Percentiles rank a stretch among this genome's conserved stretches.
Evolutionary conservation across 2,888 invertebrate genomes (phyloP).

Genomic region (Drosophila paracracens): DNA sequence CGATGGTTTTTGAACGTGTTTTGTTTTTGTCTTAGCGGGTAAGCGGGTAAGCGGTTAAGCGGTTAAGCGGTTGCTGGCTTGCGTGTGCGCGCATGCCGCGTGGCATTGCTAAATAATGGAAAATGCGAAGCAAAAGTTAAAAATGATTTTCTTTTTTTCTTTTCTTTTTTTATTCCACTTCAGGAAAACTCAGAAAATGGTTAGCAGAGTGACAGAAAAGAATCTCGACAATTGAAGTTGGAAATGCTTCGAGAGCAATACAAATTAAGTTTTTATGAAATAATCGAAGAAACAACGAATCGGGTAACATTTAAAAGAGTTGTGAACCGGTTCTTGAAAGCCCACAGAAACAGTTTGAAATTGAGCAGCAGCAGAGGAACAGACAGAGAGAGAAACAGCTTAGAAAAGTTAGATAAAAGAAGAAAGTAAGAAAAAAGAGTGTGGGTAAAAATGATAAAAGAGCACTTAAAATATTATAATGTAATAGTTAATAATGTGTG

Average conservation of each 20-base stretch:
- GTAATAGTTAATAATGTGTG: neutral
- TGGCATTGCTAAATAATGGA: slow-evolving; percentile 72
- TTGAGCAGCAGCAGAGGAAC: neutral
- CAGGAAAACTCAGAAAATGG: neutral
- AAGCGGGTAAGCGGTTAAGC: slow-evolving; percentile 68
- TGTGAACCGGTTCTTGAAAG: neutral
- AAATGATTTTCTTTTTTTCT: slow-evolving; percentile 21
- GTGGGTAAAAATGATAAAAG: neutral
- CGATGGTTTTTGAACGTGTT: slow-evolving; percentile 16
- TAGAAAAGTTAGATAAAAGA: too few species aligned
- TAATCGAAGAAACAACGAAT: neutral
- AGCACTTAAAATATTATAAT: neutral
- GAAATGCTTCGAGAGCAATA: neutral
- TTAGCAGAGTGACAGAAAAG: neutral
- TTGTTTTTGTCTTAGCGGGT: slow-evolving; percentile 18
- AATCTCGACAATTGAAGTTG: neutral
- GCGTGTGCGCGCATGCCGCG: slow-evolving; percentile 68
- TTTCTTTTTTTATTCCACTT: neutral
- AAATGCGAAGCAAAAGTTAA: slow-evolving; percentile 71
- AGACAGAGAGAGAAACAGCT: neutral
- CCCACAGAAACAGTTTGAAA: neutral
- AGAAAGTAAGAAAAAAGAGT: neutral
- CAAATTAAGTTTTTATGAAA: neutral
- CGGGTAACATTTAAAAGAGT: neutral
- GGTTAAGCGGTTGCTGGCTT: slow-evolving; percentile 65